Conservation (phyloP, 2,113 vertebrate species). For the Grus americana region DNA sequence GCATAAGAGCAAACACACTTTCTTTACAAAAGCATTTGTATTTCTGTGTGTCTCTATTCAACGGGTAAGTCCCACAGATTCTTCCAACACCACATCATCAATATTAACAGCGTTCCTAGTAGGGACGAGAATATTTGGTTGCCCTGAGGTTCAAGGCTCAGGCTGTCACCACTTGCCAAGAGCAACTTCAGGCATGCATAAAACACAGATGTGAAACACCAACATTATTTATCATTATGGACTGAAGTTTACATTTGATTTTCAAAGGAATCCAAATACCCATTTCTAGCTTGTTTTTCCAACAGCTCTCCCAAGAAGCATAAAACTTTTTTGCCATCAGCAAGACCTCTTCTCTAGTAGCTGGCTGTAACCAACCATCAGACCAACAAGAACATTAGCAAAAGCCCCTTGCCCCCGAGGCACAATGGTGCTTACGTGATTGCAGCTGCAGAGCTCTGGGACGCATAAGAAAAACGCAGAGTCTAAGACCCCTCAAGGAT, state of each 20-base stretch:
- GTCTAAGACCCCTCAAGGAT: neutral
- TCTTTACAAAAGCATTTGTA: neutral
- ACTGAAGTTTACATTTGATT: neutral
- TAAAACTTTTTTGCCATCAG: neutral
- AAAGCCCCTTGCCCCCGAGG: neutral
- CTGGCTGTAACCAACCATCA: neutral
- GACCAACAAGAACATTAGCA: neutral
- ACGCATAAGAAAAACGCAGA: neutral
- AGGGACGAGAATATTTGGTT: neutral
- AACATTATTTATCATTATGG: neutral
- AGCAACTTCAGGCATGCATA: neutral
- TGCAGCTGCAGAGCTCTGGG: neutral
- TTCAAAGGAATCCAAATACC: neutral
- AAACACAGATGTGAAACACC: neutral
- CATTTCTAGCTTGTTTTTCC: neutral
- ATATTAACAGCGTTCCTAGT: neutral
- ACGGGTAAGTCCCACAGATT: neutral
- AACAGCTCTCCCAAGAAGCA: neutral
- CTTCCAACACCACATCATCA: neutral
- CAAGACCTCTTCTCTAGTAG: neutral
- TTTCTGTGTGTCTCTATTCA: neutral
- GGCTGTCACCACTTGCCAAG: neutral
- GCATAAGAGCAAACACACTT: neutral
- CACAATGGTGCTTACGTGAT: rapidly evolving
- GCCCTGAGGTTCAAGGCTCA: neutral